These are phyloP conservation scores for Trachops cirrhosus DNA, from an alignment of 2,797 vertebrate species.

Conservation along the genomic window DNA sequence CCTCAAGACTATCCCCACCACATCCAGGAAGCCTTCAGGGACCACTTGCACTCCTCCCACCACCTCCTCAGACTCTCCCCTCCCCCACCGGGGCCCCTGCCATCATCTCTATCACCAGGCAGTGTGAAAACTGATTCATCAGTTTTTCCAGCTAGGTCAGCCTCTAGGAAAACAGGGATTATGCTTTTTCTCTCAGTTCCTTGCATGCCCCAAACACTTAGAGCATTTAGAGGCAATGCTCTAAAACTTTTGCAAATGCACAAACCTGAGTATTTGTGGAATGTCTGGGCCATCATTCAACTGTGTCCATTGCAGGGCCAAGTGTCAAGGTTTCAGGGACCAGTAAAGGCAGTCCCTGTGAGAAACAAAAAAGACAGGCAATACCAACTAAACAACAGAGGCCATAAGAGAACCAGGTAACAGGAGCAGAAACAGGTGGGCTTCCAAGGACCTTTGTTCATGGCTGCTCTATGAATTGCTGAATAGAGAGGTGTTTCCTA, in stretches of 20 bases:
- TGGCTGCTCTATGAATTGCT: background rate
- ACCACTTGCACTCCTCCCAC: background rate
- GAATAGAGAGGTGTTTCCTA: background rate
- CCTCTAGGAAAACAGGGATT: background rate
- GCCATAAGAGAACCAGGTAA: accelerated
- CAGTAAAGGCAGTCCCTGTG: background rate
- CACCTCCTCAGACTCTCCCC: background rate
- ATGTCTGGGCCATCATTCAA: background rate
- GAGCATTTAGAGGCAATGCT: too few relatives aligned
- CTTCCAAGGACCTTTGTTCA: background rate
- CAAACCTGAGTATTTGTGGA: background rate
- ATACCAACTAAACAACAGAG: background rate
- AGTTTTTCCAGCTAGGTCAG: background rate
- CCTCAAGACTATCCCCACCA: background rate
- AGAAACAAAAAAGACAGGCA: background rate
- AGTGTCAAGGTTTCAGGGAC: background rate
- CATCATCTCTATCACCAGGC: background rate
- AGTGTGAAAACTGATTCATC: background rate
- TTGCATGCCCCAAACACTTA: background rate
- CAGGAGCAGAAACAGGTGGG: background rate
- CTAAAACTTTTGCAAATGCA: background rate
- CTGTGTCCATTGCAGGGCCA: background rate
- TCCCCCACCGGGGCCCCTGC: too few relatives aligned
- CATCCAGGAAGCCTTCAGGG: background rate
- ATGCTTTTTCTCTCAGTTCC: background rate